Evolutionary conservation across 2,113 vertebrate genomes (phyloP), one percentile per base, ranked within the genome.

Genomic region (Gymnobelideus leadbeateri): DNA sequence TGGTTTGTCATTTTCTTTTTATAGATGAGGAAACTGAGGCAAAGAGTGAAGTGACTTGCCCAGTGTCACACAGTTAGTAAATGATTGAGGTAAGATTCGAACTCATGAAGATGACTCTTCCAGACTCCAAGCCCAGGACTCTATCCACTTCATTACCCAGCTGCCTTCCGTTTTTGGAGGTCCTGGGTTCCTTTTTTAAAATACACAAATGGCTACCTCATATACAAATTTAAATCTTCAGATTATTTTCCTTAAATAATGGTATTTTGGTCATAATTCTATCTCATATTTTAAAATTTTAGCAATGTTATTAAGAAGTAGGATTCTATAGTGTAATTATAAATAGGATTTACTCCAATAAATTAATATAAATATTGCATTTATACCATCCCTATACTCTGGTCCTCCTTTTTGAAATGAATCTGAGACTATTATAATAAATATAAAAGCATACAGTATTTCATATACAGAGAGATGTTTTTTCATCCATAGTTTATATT

Each of bases 401-500:
- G 98, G 98, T 98, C 97, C 96, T 98, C 97, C 97, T 97, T 97
- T 97, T 96, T 99, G 98, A 99, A 99, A 98, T 99, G 98, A 98
- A 98, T 98, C 61, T 95, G 97, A 98, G 98, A 98, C 98, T 98
- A 98, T 96, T 98, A 97, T 98, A 98, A 98, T 93, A 94, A 98
- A 97, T 96, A 96, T 97, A 97, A 97, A 96, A 84, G 89, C 91
- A 97, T 94, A 98, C 96, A 94, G 93, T 97, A 94, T 52, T 98
- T 98, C 95, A 96, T 95, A 97, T 94, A 52, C 2, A 52, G 52
- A 97, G 0, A 92, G 97, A 98, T 97, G 97, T 95, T 95, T 53
- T 89, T 96, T 97, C 97, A 95, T 53, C 94, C 94, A 97, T 90
- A 93, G 94, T 96, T 95, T 97, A 96, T 96, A 93, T 52, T 95